phyloP scores from a whole-genome alignment of 2,888 invertebrate genomes.

The Girardia tigrina region DNA sequence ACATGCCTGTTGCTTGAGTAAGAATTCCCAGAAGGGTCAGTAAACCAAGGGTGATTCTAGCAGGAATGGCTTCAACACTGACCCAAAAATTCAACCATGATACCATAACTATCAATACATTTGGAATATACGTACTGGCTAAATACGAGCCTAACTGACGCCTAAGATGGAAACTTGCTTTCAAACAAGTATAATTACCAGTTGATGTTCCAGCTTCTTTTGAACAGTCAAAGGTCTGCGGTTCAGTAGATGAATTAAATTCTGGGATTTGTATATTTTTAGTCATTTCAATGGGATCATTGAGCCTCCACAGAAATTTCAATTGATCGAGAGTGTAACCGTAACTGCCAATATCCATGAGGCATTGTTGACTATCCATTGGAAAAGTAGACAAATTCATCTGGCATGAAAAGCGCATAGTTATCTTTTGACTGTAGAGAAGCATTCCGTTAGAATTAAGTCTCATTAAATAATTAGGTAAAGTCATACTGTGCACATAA shows the following conservation, averaged over 20 bases:
- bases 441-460: slow-evolving; percentile 34
- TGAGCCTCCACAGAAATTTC: slow-evolving; percentile 32
- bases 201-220: slow-evolving; percentile 30
- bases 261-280: slow-evolving; percentile 33
- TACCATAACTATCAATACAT: slow-evolving; percentile 35
- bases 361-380: slow-evolving; percentile 35
- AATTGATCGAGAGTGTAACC: slow-evolving; percentile 35
- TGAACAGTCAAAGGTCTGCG: slow-evolving; percentile 30
- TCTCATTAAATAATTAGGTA: slow-evolving; percentile 36
- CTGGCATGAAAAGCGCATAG: slow-evolving; percentile 37
- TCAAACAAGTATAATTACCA: slow-evolving; percentile 35
- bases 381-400: slow-evolving; percentile 37
- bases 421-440: slow-evolving; percentile 37
- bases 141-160: slow-evolving; percentile 36
- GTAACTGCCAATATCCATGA: slow-evolving; percentile 37
- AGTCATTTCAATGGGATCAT: slow-evolving; percentile 34
- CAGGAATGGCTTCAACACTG: slow-evolving; percentile 37
- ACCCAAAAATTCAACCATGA: slow-evolving; percentile 37
- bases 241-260: slow-evolving; percentile 32
- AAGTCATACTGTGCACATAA: slow-evolving; percentile 35
- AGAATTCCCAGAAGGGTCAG: slow-evolving; percentile 36
- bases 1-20: slow-evolving; percentile 33
- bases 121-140: slow-evolving; percentile 36
- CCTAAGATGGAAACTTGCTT: slow-evolving; percentile 36
- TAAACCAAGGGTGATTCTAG: slow-evolving; percentile 35